Conservation (phyloP, 2,113 vertebrate genomes). For the Galeopterus variegatus region DNA sequence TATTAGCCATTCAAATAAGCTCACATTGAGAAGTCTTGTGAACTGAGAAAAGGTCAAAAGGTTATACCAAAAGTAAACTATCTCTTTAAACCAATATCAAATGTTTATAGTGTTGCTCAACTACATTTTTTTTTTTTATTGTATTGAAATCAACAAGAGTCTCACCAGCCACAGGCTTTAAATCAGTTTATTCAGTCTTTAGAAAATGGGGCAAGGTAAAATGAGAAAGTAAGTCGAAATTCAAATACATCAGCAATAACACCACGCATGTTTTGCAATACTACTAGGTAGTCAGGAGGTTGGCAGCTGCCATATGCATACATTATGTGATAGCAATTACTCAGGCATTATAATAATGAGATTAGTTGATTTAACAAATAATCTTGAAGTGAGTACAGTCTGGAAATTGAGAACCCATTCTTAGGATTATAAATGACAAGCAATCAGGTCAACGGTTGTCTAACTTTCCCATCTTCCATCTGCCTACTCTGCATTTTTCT, state of each 20-base stretch:
- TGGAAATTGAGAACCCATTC: background rate
- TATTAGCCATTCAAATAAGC: slow-evolving; percentile 64
- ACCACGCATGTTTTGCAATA: background rate
- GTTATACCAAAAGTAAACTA: slow-evolving; percentile 43
- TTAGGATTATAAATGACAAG: background rate
- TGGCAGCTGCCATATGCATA: background rate
- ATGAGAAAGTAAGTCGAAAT: slow-evolving; percentile 55
- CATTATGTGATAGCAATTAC: background rate
- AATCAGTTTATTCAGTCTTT: slow-evolving; percentile 5
- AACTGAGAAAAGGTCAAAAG: slow-evolving; percentile 61
- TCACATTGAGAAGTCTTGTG: slow-evolving; percentile 23
- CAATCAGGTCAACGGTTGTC: background rate
- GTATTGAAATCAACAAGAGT: background rate
- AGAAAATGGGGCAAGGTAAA: background rate
- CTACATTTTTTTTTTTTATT: background rate
- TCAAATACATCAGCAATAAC: background rate
- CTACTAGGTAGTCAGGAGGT: background rate
- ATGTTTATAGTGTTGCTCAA: background rate
- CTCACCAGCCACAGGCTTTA: background rate
- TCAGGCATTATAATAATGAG: background rate
- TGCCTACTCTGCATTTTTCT: background rate
- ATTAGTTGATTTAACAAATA: background rate
- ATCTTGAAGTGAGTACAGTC: background rate
- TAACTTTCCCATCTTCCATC: background rate
- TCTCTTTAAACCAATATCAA: slow-evolving; percentile 48